Evolutionary conservation across 2,797 vertebrate species (phyloP).

Genomic region (Urosaurus nigricauda): DNA sequence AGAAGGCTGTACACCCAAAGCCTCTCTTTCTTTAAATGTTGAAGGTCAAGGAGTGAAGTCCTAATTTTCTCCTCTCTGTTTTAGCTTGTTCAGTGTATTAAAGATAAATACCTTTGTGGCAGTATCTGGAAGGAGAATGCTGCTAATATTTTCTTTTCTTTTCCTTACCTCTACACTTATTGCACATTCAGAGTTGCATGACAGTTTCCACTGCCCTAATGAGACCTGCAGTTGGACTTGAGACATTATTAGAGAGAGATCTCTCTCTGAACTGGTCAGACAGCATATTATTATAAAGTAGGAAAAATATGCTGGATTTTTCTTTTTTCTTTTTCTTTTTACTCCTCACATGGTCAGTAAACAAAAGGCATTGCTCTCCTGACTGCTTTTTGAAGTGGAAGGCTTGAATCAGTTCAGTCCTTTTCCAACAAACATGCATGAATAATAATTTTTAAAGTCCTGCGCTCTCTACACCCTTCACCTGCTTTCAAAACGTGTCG

Average conservation of each 20-base stretch:
- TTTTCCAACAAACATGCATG: slow-evolving; percentile 66
- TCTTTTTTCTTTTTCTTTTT: neutral
- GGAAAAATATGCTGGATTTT: slow-evolving; percentile 67
- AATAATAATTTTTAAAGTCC: slow-evolving; percentile 63
- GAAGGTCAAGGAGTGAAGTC: slow-evolving; percentile 68
- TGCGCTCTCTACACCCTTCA: slow-evolving; percentile 62
- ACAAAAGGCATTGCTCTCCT: slow-evolving; percentile 73
- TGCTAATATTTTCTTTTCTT: slow-evolving; percentile 74
- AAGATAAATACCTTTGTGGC: slow-evolving; percentile 77
- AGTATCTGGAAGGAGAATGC: slow-evolving; percentile 73
- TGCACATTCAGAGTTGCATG: slow-evolving; percentile 77
- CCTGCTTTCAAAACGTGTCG: slow-evolving; percentile 53
- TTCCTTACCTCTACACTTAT: slow-evolving; percentile 77
- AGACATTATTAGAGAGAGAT: slow-evolving; percentile 73
- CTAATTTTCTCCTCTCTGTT: slow-evolving; percentile 68
- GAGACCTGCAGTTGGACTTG: slow-evolving; percentile 71
- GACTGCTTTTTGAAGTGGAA: slow-evolving; percentile 69
- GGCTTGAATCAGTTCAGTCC: slow-evolving; percentile 65
- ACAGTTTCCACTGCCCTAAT: slow-evolving; percentile 78
- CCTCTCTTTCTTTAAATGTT: slow-evolving; percentile 72
- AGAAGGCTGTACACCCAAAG: slow-evolving; percentile 61
- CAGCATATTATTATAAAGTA: slow-evolving; percentile 76
- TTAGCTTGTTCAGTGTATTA: slow-evolving; percentile 72
- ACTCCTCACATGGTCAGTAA: slow-evolving; percentile 73
- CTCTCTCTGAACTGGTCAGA: slow-evolving; percentile 75